Percentiles rank a stretch among this genome's conserved stretches.
These are phyloP conservation scores for Panulirus ornatus DNA, from an alignment of 1,140 invertebrate genomes.

Conservation along the genomic window DNA sequence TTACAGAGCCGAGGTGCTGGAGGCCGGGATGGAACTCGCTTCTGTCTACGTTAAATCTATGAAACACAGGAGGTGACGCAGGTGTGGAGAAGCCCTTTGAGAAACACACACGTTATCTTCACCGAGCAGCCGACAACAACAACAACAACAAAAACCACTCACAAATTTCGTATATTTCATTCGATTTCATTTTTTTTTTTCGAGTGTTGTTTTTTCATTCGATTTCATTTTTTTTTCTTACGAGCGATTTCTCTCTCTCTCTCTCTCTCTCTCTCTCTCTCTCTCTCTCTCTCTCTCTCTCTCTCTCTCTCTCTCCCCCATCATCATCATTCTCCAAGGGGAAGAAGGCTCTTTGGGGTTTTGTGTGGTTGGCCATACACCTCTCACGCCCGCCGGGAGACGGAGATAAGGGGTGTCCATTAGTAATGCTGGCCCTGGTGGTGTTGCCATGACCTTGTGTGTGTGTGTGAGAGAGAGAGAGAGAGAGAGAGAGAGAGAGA, in stretches of 20 bases:
- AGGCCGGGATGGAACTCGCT: neutral
- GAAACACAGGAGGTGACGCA: too few relatives aligned
- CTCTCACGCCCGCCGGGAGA: too few relatives aligned
- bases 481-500: slow-evolving; percentile 20
- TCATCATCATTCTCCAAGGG: neutral
- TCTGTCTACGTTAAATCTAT: too few relatives aligned
- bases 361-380: neutral
- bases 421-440: neutral
- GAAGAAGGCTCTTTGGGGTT: neutral
- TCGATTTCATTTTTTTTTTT: neutral
- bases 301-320: neutral
- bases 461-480: slow-evolving; percentile 18
- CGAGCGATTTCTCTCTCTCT: neutral
- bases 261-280: neutral
- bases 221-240: neutral
- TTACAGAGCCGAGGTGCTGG: neutral
- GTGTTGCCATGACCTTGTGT: neutral
- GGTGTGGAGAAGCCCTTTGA: too few relatives aligned
- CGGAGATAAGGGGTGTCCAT: neutral
- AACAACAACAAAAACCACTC: neutral
- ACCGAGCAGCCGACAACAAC: too few relatives aligned
- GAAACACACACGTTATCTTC: too few relatives aligned
- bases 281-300: neutral
- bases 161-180: neutral
- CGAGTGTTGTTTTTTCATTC: neutral